phyloP scores from a whole-genome alignment of 2,888 invertebrate genomes.

The Stegana nigrithorax region DNA sequence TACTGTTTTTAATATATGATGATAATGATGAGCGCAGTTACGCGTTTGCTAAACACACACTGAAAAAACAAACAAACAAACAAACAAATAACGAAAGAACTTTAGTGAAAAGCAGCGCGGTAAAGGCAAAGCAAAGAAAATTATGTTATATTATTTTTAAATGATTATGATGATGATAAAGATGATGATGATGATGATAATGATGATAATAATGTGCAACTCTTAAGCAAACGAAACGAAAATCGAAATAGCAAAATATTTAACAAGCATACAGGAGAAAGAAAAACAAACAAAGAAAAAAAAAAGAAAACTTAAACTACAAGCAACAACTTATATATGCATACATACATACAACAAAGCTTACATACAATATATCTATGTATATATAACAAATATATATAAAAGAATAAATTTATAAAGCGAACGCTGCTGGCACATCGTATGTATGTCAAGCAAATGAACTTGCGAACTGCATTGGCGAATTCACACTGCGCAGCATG shows the following conservation, averaged over 20 bases:
- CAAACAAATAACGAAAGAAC: neutral
- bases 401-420: too few species aligned
- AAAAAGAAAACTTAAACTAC: neutral
- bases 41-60: too few species aligned
- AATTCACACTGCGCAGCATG: too few species aligned
- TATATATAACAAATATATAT: neutral
- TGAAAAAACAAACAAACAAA: neutral
- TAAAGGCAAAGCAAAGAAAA: too few species aligned
- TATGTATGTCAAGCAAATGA: neutral
- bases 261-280: neutral
- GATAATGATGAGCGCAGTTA: too few species aligned
- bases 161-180: too few species aligned
- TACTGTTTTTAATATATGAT: neutral
- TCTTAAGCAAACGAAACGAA: constrained; percentile 11
- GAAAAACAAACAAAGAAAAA: neutral
- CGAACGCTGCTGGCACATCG: too few species aligned
- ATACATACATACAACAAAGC: neutral
- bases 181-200: too few species aligned
- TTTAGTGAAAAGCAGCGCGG: neutral
- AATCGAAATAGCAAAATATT: constrained; percentile 10
- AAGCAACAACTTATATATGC: neutral
- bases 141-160: neutral
- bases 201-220: neutral
- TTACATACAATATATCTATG: neutral
- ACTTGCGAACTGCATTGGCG: too few species aligned